Evolutionary conservation across 2,113 vertebrate genomes (phyloP), one percentile per base, ranked within the genome.

Genomic region (Rissa tridactyla): DNA sequence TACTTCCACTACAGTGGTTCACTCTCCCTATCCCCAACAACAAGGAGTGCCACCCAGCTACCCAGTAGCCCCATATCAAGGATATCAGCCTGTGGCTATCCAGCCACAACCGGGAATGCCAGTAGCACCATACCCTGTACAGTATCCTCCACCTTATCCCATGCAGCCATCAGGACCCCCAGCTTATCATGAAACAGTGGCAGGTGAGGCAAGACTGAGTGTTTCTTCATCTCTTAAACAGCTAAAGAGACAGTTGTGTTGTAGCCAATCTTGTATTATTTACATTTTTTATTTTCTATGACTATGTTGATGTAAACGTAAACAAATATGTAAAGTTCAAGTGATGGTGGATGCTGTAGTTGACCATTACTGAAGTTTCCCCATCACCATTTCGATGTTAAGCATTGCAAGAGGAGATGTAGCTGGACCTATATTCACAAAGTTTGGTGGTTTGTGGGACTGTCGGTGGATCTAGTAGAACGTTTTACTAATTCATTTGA

Each of bases 171-270:
- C 83, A 6, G 99, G 98, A 87, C 99, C 99, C 13, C 99, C 99
- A 1, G 97, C 99, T 7, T 99, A 99, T 89, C 98, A 99, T 29
- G 99, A 99, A 96, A 98, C 98, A 0, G 61, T 99, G 98, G 93
- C 97, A 94, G 98, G 98, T 98, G 96, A 98, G 97, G 71, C 76
- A 86, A 44, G 5, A 3, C n/a, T 36, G 5, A 26, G 32, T 16
- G 21, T 81, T 91, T 51, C 57, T 85, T 75, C n/a, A 25, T 40
- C 36, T 79, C 78, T 36, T 77, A 2, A 29, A 7, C 1, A 61
- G 40, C 65, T 61, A 6, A 14, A 85, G 42, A 42, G 15, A 25
- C 13, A 23, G 34, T 34, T 55, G 34, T 19, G 32, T 76, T 91
- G 49, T 15, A 85, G 36, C 8, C 27, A 40, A 2, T 71, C 20